Evolutionary conservation across 2,888 invertebrate species (phyloP), one percentile per base, ranked within the genome.

Genomic region (Catotricha subobsoleta): DNA sequence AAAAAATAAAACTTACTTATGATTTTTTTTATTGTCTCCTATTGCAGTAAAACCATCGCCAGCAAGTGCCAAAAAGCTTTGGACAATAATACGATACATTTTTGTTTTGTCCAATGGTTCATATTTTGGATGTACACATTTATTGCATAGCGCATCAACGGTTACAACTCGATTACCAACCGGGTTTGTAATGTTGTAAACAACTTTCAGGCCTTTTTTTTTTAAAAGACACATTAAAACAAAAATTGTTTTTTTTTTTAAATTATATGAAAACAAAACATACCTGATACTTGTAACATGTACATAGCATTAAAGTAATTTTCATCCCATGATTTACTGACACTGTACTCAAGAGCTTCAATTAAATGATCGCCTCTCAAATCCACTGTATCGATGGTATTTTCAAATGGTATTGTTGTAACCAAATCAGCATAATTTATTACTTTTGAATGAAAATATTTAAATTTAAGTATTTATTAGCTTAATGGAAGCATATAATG

Each of bases 351-450:
- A 2, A 77, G 64, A 10, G 76, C 72, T 44, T 72, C 69, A 42
- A 68, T 53, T 4, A 88, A 54, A 48, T 74, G 62, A 44, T 66
- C 59, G 0, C 88, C 88, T 39, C 67, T 64, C 41, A 88, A 55
- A 49, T 78, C 76, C 43, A 78, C 72, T 12, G 76, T 65, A 51
- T 81, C 76, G 44, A 84, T 64, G 35, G 68, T 71, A 58, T 86
- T 84, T 53, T 74, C 74, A 54, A 87, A 88, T 1, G 88, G 88
- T 44, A 76, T 67, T 18, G 76, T 69, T 49, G 73, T 71, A 3
- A 80, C 60, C 9, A 86, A 52, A 43, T 76, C 76, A 40, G 73
- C 74, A 29, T 74, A 76, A 1, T 79, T 80, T 12, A 80, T 69
- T 9, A 75, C 82, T 81, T 10, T 9, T 3, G 5, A 15, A 4